These are phyloP conservation scores for Anomalospiza imberbis DNA, from an alignment of 2,797 vertebrate species.

Conservation along the genomic window DNA sequence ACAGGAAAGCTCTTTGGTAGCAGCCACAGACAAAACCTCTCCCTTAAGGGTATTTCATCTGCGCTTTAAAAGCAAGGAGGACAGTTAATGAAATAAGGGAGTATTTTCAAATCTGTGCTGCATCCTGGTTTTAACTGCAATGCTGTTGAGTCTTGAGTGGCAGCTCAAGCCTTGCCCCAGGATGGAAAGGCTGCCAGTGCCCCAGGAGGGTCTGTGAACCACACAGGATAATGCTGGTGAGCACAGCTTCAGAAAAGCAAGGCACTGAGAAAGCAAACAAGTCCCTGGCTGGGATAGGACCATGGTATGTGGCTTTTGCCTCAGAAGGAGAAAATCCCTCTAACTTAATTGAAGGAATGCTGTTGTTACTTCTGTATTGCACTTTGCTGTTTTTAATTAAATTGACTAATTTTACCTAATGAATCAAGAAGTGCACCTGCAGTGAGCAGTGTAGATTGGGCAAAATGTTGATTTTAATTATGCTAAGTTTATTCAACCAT, in stretches of 20 bases:
- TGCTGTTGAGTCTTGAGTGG: background rate
- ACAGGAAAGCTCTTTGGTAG: background rate
- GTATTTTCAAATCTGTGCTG: background rate
- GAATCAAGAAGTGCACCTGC: background rate
- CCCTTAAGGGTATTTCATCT: background rate
- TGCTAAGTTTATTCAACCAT: background rate
- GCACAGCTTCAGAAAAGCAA: background rate
- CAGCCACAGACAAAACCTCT: background rate
- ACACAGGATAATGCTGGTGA: rapidly evolving
- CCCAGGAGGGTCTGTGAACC: background rate
- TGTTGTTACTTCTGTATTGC: background rate
- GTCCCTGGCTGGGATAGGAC: background rate
- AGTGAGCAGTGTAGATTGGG: background rate
- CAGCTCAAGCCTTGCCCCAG: background rate
- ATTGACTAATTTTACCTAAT: constrained; percentile 19
- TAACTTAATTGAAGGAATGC: background rate
- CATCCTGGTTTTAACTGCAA: background rate
- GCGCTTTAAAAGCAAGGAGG: background rate
- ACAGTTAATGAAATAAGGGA: background rate
- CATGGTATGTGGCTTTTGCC: background rate
- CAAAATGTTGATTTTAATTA: constrained; percentile 41
- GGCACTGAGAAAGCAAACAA: background rate
- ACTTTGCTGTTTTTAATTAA: background rate
- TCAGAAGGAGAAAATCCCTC: background rate
- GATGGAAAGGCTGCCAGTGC: background rate